Evolutionary conservation across 2,888 invertebrate genomes (phyloP), one percentile per base, ranked within the genome.

Genomic region (Druceiella hillmani): DNA sequence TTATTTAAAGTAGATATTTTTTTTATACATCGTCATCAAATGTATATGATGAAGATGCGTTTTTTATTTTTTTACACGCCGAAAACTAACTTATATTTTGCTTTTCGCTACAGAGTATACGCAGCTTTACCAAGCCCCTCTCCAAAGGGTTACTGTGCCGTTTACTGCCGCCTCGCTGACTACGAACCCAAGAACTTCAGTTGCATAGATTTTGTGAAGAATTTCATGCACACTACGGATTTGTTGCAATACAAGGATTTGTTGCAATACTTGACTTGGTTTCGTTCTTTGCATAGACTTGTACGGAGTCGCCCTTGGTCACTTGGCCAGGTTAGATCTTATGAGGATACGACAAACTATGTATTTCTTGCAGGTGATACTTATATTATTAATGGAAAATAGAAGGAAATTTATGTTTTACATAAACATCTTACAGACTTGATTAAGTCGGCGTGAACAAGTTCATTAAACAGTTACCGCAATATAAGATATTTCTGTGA

Each of bases 291-390:
- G 84, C 0, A 72, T 85, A 26, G 83, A 87, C 54, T 74, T 84
- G 66, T 74, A 77, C 30, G 71, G 72, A 1, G 58, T 76, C 1
- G 61, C 62, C 3, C 53, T 86, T 14, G 76, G 77, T 0, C 87
- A 87, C 52, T 54, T 84, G 2, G 67, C 77, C 2, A 76, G 76
- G 46, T 54, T 86, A 2, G 82, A 78, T 16, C 54, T 83, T 0
- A 66, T 79, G 57, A 65, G 73, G 1, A 57, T 85, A 41, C 81
- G 80, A 47, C 84, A 83, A 52, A 74, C 76, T 27, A 59, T 87
- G 9, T 76, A 73, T 48, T 87, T 80, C 52, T 56, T 87, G 30
- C 84, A 84, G 67, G 81, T 78, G 11, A n/a, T n/a, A n/a, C n/a
- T n/a, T n/a, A n/a, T n/a, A n/a, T n/a, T n/a, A n/a, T n/a, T n/a